A percentile compares a stretch with the other conserved stretches of the same genome.
These are phyloP conservation scores for Ptilonorhynchus violaceus DNA, from an alignment of 2,113 vertebrate genomes.

Conservation along the genomic window DNA sequence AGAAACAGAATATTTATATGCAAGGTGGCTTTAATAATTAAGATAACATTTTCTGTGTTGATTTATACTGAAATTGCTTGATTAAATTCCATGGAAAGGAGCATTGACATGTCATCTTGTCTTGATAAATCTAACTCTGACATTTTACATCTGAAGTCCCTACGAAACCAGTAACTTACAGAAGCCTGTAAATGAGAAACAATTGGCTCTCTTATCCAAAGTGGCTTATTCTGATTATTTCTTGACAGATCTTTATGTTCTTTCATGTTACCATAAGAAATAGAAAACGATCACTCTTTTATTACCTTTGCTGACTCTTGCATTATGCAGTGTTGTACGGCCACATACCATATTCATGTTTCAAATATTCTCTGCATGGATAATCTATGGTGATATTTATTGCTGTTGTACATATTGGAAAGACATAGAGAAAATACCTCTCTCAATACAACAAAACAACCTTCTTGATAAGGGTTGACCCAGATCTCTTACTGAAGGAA, in stretches of 20 bases:
- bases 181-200: not conserved
- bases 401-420: not conserved
- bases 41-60: not conserved
- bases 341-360: not conserved
- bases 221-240: not conserved
- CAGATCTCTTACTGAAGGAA: not conserved
- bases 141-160: not conserved
- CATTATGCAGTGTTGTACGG: not conserved
- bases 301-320: not conserved
- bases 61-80: not conserved
- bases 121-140: not conserved
- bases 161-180: not conserved
- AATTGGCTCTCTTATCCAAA: not conserved
- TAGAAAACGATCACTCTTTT: not conserved
- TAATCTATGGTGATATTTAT: not conserved
- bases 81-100: not conserved
- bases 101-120: not conserved
- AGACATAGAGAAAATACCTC: not conserved
- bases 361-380: not conserved
- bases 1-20: not conserved
- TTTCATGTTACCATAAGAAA: not conserved
- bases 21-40: not conserved
- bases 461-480: not conserved
- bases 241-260: not conserved
- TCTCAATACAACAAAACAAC: not conserved